Base-by-base conservation (phyloP, 2,113 vertebrate species). In the Girardinichthys multiradiatus region DNA sequence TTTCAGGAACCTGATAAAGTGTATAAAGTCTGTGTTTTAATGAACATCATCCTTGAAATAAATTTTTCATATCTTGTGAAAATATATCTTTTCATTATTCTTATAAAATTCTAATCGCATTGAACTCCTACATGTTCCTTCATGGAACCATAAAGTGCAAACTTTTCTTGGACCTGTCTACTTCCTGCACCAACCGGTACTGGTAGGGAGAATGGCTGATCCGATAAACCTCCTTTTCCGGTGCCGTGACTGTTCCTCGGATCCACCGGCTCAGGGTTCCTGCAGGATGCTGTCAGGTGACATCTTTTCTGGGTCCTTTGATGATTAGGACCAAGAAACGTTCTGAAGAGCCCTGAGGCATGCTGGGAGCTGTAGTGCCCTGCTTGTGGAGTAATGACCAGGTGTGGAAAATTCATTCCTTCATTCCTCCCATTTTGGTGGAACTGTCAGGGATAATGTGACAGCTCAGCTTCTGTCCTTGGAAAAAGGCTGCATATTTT, bases 221-320 rank as follows among this genome's bases (percentile, higher is more conserved):
- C 30, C 11, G 30, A n/a, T 67, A 48, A 68, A 54, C 11, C 3
- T 3, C 45, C 8, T 13, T 45, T 30, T 35, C n/a, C n/a, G n/a
- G n/a, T n/a, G 21, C 27, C 31, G 6, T 6, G 0, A 26, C 19
- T 13, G 27, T 37, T 26, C 26, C 72, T 13, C n/a, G 30, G 42
- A 5, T 13, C n/a, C 11, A n/a, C 19, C 68, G 4, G n/a, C 64
- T 77, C 87, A 68, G 63, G 81, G 83, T 89, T 90, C 85, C 82
- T 80, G 83, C 88, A 92, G 85, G 80, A 73, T 69, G 89, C 92
- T 88, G 87, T 89, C 84, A 87, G 90, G 87, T 24, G 57, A 87
- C 76, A 3, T 85, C 81, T 74, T 88, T 75, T 70, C 66, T 57
- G 59, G 76, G 77, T 82, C 86, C 82, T 58, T 67, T 74, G 78